phyloP scores from a whole-genome alignment of 2,888 invertebrate genomes.

The Oscheius sp. region DNA sequence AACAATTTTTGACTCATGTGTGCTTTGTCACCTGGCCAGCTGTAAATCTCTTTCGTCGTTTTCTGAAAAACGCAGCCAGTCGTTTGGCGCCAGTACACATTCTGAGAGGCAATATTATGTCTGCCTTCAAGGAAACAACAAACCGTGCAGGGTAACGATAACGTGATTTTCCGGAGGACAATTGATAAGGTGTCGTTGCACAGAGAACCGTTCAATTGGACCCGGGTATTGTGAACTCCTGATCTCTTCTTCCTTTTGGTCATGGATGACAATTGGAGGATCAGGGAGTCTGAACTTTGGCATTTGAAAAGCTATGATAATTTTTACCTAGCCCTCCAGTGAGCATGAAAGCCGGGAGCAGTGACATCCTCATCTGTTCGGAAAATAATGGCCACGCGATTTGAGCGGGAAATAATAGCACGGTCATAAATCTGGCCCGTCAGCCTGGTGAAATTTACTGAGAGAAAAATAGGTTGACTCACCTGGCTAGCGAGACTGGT shows the following conservation, averaged over 20 bases:
- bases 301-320: not conserved
- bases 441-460: constrained; percentile 16
- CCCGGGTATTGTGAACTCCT: constrained; percentile 10
- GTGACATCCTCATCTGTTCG: constrained; percentile 25
- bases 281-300: constrained; percentile 2
- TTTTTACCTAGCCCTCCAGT: constrained; percentile 8
- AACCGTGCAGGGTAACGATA: not conserved
- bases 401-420: constrained; percentile 19
- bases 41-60: not conserved
- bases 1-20: too few relatives aligned
- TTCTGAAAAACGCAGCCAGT: constrained; percentile 8
- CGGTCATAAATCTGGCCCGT: constrained; percentile 22
- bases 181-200: constrained; percentile 20
- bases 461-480: not conserved
- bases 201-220: constrained; percentile 24
- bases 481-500: constrained; percentile 7
- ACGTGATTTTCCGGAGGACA: constrained; percentile 28
- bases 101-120: constrained; percentile 1
- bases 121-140: not conserved
- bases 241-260: constrained; percentile 17
- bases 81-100: constrained; percentile 19
- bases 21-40: not conserved
- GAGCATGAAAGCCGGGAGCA: constrained; percentile 19
- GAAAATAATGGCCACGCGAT: constrained; percentile 5
- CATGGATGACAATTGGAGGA: not conserved